These are phyloP conservation scores for Sylvicapra grimmia DNA, from an alignment of 2,113 vertebrate species.

Conservation along the genomic window DNA sequence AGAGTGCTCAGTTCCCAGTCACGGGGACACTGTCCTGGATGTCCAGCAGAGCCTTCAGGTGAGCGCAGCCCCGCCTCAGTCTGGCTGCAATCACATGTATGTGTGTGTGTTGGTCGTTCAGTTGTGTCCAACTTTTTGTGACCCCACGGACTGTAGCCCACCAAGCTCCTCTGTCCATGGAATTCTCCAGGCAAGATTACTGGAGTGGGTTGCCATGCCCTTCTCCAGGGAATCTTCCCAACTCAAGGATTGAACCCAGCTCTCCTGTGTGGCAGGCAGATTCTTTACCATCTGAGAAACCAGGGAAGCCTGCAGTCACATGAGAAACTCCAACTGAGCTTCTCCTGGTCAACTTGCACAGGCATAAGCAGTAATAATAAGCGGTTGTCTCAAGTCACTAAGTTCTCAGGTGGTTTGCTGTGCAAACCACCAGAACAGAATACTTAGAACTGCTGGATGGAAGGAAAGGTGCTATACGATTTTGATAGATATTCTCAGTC, in stretches of 20 bases:
- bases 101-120: neutral
- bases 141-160: neutral
- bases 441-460: neutral
- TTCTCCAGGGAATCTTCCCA: neutral
- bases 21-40: neutral
- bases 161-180: neutral
- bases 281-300: neutral
- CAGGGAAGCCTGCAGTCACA: neutral
- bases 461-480: neutral
- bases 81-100: neutral
- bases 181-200: neutral
- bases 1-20: neutral
- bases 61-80: neutral
- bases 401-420: neutral
- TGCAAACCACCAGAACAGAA: neutral
- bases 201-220: neutral
- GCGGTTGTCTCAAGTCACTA: neutral
- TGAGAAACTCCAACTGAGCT: neutral
- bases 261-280: neutral
- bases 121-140: neutral
- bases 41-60: neutral
- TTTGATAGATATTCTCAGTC: neutral
- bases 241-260: neutral
- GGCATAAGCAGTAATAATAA: neutral
- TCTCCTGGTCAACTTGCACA: neutral